Conservation (phyloP, 92 coral and sea anemone species). For the Blastomussa wellsi region DNA sequence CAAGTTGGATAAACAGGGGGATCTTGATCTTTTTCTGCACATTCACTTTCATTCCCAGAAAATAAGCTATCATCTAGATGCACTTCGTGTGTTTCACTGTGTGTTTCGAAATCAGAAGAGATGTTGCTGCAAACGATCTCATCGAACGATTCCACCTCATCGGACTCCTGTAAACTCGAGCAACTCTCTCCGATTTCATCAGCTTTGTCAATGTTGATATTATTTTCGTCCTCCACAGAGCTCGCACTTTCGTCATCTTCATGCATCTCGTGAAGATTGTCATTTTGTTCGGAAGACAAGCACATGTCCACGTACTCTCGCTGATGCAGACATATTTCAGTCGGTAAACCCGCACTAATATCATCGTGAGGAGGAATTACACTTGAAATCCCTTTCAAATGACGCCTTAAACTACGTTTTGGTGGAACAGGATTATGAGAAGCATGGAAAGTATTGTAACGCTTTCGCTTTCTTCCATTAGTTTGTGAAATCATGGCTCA, state of each 20-base stretch:
- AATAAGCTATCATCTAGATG: not conserved
- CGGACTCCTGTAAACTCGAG: not conserved
- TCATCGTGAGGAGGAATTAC: not conserved
- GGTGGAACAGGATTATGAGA: constrained; percentile 18
- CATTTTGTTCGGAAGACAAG: constrained; percentile 6
- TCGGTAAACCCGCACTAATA: not conserved
- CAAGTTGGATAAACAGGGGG: constrained; percentile 27
- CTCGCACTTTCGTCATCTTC: not conserved
- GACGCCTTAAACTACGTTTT: constrained; percentile 29
- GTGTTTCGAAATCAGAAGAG: not conserved
- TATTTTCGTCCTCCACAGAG: not conserved
- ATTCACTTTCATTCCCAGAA: not conserved
- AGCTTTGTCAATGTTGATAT: not conserved
- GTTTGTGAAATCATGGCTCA: not conserved
- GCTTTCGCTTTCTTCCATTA: constrained; percentile 13
- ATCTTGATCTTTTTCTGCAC: constrained; percentile 10
- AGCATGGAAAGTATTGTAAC: constrained; percentile 9
- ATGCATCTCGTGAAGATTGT: constrained; percentile 5
- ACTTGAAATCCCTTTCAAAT: constrained; percentile 9
- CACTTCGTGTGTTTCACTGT: not conserved
- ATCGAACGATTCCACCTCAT: no score
- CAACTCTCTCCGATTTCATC: not conserved
- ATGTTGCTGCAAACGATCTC: constrained; percentile 19
- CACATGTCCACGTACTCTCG: not conserved
- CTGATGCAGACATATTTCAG: no score